Conservation (phyloP, 1,140 invertebrate genomes). For the Bacillus rossius region DNA sequence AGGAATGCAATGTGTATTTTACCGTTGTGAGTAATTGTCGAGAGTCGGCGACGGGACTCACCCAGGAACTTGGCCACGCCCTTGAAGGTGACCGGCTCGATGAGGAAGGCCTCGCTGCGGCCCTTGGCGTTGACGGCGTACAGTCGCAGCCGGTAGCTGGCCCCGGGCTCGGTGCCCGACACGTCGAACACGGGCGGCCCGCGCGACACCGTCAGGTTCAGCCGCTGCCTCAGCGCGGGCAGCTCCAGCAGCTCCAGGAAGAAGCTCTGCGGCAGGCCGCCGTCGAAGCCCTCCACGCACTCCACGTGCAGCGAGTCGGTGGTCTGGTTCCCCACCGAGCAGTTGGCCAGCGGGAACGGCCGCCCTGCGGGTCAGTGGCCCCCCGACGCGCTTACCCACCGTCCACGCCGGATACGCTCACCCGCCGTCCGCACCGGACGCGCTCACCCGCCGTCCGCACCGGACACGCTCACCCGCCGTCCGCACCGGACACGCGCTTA, state of each 20-base stretch:
- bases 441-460: too few relatives aligned
- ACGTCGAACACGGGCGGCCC: conserved; percentile 39
- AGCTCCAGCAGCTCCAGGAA: conserved; percentile 54
- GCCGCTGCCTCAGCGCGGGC: conserved; percentile 30
- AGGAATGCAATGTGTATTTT: too few relatives aligned
- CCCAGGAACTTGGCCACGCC: conserved; percentile 45
- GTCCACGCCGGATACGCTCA: too few relatives aligned
- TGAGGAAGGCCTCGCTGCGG: conserved; percentile 56
- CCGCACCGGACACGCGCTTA: too few relatives aligned
- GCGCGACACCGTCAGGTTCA: conserved; percentile 32
- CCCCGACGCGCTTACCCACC: too few relatives aligned
- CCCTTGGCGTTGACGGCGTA: conserved; percentile 59
- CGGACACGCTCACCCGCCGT: too few relatives aligned
- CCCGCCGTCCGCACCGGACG: too few relatives aligned
- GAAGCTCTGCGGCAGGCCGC: conserved; percentile 64
- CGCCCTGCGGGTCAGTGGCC: conserved; percentile 65
- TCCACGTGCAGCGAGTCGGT: conserved; percentile 67
- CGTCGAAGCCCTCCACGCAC: conserved; percentile 74
- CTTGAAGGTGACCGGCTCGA: conserved; percentile 69
- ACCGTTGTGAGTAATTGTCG: too few relatives aligned
- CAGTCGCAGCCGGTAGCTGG: conserved; percentile 44
- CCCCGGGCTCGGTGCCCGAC: conserved; percentile 42
- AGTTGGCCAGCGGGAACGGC: conserved; percentile 81
- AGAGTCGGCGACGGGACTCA: too few relatives aligned
- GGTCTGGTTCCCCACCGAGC: conserved; percentile 66